Base-by-base conservation (phyloP, 1,140 invertebrate genomes). In the Pomacea maculata region DNA sequence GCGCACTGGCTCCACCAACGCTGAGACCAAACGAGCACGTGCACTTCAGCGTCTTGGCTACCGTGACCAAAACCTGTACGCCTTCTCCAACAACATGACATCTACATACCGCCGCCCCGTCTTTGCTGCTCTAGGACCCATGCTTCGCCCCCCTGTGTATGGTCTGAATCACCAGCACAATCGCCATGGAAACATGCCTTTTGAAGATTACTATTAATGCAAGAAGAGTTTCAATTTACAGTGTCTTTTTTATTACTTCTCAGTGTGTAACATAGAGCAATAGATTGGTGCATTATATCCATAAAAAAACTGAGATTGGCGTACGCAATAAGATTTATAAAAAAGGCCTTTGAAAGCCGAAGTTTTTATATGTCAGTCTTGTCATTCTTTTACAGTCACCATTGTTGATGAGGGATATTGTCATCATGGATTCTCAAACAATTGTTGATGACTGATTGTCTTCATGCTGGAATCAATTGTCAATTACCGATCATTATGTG, bases 161-260 rank as follows among this genome's bases (percentile, higher is more conserved):
- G 89, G 89, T n/a, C 77, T 90, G 12, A 89, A 86, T n/a, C 87
- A 87, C 65, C 88, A 90, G 75, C 88, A 88, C 75, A 90, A 89
- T 71, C 55, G 87, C 14, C 89, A 89, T 78, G 89, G 89, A n/a
- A 85, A 84, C 75, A 90, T 90, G 89, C 83, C 87, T 9, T 90
- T 90, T 85, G 89, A 89, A 80, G 89, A 90, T 84, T 89, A 89
- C 73, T 90, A 90, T 84, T 90, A 85, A 85, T 65, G 7, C 29
- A 73, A 70, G 21, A 14, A n/a, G 21, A 34, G 1, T 34, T 70
- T 34, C 29, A 70, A 12, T 12, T 70, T 11, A n/a, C 67, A 15
- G 21, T 70, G 21, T 70, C 12, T 2, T 11, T 70, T 12, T 70
- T 11, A 21, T 70, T 12, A n/a, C 21, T 70, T 14, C 29, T 70